Base-by-base conservation (phyloP, 2,888 invertebrate species). In the Rutpela maculata region DNA sequence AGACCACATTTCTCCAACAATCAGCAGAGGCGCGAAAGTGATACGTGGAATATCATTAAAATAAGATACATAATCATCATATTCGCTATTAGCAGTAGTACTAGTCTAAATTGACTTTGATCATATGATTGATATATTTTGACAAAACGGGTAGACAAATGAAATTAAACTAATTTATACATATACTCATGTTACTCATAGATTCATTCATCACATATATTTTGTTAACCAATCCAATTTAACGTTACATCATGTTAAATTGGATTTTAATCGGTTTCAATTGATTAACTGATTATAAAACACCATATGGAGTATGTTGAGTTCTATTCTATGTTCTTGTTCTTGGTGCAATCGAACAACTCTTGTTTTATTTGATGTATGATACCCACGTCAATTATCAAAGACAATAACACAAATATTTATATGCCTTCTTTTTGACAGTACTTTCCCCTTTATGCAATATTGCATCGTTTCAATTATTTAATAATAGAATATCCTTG, bases 371-470 rank as follows among this genome's bases (percentile, higher is more conserved):
- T 43, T 43, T 43, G 1, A 11, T 11, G 38, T 43, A 43, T 43
- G 15, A 43, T 43, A 43, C 3, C 43, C 43, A 43, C 43, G 43
- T 15, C 2, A 15, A 43, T 43, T 11, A 43, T 43, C 12, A 43
- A 11, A 43, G 12, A 43, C 50, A 50, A 6, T 50, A 7, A 50
- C 15, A 50, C 59, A 35, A 31, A 63, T 35, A 63, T 31, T 31
- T 50, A 15, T 63, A 63, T n/a, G 63, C 26, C 63, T 5, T 63
- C 11, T 63, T 35, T 35, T 63, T 17, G 10, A 6, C 63, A 9
- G 5, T 63, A 63, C 63, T 17, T 63, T 31, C 15, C n/a, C 15
- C 63, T 35, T 63, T 63, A 31, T 35, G 31, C 26, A 63, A 63
- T 31, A 31, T 35, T 63, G 26, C 26, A 35, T 31, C 12, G n/a